Evolutionary conservation across 2,888 invertebrate genomes (phyloP).

Genomic region (Ligdia adustata): DNA sequence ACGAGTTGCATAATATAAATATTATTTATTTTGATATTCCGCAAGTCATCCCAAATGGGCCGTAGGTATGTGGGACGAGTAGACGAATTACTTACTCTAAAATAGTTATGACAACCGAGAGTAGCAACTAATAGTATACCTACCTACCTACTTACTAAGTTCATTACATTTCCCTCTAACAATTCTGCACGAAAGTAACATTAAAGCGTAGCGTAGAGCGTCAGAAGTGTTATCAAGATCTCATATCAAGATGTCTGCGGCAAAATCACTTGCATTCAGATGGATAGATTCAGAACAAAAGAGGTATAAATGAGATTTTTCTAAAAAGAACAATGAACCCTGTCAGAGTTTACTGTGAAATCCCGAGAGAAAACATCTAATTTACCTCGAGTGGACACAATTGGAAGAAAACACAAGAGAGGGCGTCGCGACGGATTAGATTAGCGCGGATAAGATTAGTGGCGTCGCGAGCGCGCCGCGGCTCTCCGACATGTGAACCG

Average conservation of each 20-base stretch:
- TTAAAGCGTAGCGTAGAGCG: neutral
- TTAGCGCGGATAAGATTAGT: slow-evolving; percentile 80
- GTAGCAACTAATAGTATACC: too few species aligned
- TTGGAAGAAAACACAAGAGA: slow-evolving; percentile 82
- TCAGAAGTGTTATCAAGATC: slow-evolving; percentile 21
- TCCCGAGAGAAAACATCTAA: slow-evolving; percentile 76
- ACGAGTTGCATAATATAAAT: too few species aligned
- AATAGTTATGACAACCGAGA: too few species aligned
- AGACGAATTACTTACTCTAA: too few species aligned
- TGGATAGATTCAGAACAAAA: slow-evolving; percentile 34
- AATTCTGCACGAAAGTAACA: slow-evolving; percentile 8
- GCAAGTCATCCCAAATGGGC: too few species aligned
- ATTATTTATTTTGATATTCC: too few species aligned
- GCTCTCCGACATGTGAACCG: slow-evolving; percentile 61
- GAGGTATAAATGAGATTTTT: slow-evolving; percentile 45
- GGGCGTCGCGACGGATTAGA: slow-evolving; percentile 77
- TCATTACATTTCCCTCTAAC: too few species aligned
- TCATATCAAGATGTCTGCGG: slow-evolving; percentile 29
- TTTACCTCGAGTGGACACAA: slow-evolving; percentile 81
- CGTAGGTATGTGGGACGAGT: too few species aligned
- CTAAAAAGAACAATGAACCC: slow-evolving; percentile 59
- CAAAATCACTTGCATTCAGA: slow-evolving; percentile 29
- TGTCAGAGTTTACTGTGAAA: slow-evolving; percentile 60
- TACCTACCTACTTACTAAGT: too few species aligned
- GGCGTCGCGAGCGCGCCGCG: slow-evolving; percentile 53